Base-by-base conservation (phyloP, 2,113 vertebrate genomes). In the Cryptoleucopteryx plumbea region DNA sequence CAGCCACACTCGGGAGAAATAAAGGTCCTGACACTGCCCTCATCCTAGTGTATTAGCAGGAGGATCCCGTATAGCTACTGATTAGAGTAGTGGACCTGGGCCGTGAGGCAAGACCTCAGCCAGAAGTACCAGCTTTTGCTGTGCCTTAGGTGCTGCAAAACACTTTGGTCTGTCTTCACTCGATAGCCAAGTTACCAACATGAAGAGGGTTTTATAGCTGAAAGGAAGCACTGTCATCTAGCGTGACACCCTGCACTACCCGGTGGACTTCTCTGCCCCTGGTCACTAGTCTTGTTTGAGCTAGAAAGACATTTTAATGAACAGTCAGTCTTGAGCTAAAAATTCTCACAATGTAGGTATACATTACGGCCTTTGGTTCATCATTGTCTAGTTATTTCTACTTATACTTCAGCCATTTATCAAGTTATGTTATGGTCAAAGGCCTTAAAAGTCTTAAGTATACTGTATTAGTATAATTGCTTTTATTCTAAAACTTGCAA, bases 331-430 rank as follows among this genome's bases (percentile, higher is more conserved):
- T 79, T 79, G 26, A 91, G 70, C 16, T 90, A 93, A 92, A 91
- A 85, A 79, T 80, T 63, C n/a, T 59, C 78, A 80, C 11, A 31
- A 36, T 21, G 42, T 67, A 90, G 74, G 25, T 82, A 53, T 63
- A 61, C 17, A 61, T 90, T 90, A 67, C 65, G 80, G 74, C 6
- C 65, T 82, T 88, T 55, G 22, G n/a, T 93, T 90, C 88, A 80
- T 96, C 82, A 73, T 65, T 95, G 88, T 85, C 88, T 82, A 43
- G 36, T 80, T 94, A 93, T 77, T 93, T 92, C 90, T 93, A 90
- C 92, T 94, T 82, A 82, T 96, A 55, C 18, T 78, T 94, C 47
- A 87, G 73, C 68, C 89, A 61, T 78, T 96, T 42, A 78, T 53
- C 45, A 38, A 93, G 59, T 42, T 58, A 12, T 27, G 26, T 80